Conservation (phyloP, 2,888 invertebrate genomes). For the Lasioglossum calceatum region DNA sequence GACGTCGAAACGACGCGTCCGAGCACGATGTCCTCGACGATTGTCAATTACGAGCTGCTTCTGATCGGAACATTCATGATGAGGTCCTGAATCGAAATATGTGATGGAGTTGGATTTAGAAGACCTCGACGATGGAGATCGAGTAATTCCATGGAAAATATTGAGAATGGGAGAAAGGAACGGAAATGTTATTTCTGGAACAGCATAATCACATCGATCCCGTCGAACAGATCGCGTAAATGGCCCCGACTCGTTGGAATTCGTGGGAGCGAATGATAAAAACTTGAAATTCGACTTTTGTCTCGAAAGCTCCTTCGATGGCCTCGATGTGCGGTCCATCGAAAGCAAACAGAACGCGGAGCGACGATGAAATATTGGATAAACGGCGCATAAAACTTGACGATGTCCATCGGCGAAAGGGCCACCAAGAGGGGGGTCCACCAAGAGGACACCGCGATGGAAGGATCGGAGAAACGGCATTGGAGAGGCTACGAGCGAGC, state of each 20-base stretch:
- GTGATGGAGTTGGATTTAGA: too few relatives aligned
- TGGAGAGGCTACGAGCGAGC: slow-evolving; percentile 40
- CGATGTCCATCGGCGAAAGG: slow-evolving; percentile 9
- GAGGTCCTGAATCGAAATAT: not conserved
- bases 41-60: not conserved
- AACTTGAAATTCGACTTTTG: slow-evolving; percentile 9
- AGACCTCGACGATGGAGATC: too few relatives aligned
- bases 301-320: not conserved
- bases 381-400: slow-evolving; percentile 58
- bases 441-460: not conserved
- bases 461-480: slow-evolving; percentile 37
- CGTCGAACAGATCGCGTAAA: not conserved
- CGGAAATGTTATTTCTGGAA: not conserved
- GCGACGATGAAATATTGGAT: slow-evolving; percentile 58
- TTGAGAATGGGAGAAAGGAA: not conserved
- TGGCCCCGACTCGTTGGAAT: not conserved
- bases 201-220: not conserved
- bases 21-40: not conserved
- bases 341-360: slow-evolving; percentile 58
- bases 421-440: slow-evolving; percentile 1
- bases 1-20: not conserved
- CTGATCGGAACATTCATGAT: slow-evolving; percentile 12
- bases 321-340: slow-evolving; percentile 12
- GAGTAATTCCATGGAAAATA: not conserved
- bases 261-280: not conserved